Percentiles rank a stretch among this genome's conserved stretches.
These are phyloP conservation scores for Darevskia nairensis DNA, from an alignment of 2,797 vertebrate species.

Conservation along the genomic window DNA sequence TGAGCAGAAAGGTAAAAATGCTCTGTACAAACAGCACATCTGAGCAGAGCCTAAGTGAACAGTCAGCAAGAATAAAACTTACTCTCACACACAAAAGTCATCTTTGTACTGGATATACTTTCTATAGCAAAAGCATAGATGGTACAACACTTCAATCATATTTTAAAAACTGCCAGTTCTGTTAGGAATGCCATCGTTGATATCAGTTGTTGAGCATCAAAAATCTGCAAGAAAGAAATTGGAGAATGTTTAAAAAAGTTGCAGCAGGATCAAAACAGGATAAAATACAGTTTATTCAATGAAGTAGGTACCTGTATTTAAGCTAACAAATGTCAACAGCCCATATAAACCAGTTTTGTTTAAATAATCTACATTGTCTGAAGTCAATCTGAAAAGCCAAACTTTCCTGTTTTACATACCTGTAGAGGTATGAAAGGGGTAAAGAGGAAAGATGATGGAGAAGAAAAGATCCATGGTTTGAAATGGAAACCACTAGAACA, in stretches of 20 bases:
- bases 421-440: background rate
- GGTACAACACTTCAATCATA: slow-evolving; percentile 59
- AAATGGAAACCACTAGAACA: background rate
- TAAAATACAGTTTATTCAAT: background rate
- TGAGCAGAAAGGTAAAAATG: background rate
- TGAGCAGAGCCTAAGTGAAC: background rate
- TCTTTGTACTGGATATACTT: background rate
- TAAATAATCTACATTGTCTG: background rate
- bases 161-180: slow-evolving; percentile 83
- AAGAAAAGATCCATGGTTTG: background rate
- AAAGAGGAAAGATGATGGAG: background rate
- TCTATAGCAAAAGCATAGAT: background rate
- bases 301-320: background rate
- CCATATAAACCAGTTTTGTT: background rate
- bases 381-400: background rate
- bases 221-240: slow-evolving; percentile 80
- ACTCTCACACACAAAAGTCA: background rate
- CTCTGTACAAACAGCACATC: background rate
- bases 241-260: background rate
- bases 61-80: background rate
- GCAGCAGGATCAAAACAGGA: background rate
- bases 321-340: background rate
- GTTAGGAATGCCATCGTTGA: slow-evolving; percentile 90
- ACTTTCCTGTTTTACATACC: background rate
- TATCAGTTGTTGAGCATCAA: slow-evolving; percentile 84